Evolutionary conservation across 2,113 vertebrate species (phyloP), one percentile per base, ranked within the genome.

Genomic region (Chaenogobius annularis): DNA sequence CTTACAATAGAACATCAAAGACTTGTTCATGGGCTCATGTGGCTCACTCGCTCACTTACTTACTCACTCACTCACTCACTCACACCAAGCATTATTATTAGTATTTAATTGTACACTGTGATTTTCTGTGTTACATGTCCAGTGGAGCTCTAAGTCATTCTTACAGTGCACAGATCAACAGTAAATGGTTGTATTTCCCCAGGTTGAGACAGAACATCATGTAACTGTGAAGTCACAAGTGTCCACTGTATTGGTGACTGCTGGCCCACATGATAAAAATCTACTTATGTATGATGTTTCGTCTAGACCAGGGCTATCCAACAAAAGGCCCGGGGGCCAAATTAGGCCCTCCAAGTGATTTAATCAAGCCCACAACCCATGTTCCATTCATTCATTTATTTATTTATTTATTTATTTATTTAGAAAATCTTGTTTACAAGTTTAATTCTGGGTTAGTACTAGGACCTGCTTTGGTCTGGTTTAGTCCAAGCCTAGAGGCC

Each of bases 1-100:
- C 95, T 94, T 94, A 93, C 93, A 85, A 95, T 93, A 20, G 47
- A 46, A 20, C 20, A n/a, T 19, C 35, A 69, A 5, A 61, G 17
- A 17, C n/a, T 22, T 46, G 15, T 8, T 62, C 11, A 8, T 1
- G 13, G 31, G n/a, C 68, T 37, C 19, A 59, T 20, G 46, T 14
- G 61, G 59, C 56, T 31, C 43, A 50, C 56, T 19, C 20, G 26
- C 26, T 31, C 26, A 31, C 26, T 31, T 31, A 2, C 26, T 31
- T 31, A 2, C n/a, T n/a, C n/a, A n/a, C n/a, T n/a, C n/a, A n/a
- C n/a, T n/a, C n/a, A n/a, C n/a, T n/a, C n/a, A 31, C 5, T 64
- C 3, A 56, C 12, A 47, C 14, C 52, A 17, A 17, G 5, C 2
- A 22, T 14, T 2, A 68, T 44, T 67, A n/a, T n/a, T 12, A 63